Conservation (phyloP, 2,888 invertebrate genomes). For the Scaptomyza flava region DNA sequence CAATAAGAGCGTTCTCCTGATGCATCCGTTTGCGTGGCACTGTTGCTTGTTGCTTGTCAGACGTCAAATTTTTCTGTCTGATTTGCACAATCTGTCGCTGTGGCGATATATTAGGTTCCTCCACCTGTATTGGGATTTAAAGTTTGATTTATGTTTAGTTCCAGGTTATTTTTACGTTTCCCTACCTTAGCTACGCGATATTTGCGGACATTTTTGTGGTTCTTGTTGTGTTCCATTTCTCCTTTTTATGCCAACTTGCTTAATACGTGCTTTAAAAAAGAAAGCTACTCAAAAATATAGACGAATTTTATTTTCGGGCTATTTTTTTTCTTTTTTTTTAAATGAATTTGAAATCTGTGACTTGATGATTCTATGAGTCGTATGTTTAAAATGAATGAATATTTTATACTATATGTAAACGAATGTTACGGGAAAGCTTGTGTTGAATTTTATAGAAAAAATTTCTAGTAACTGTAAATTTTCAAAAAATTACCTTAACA, state of each 20-base stretch:
- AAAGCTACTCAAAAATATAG: too few relatives aligned
- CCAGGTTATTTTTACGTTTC: not conserved
- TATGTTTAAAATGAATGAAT: not conserved
- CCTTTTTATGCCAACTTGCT: not conserved
- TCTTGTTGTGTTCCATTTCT: not conserved
- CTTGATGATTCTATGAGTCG: not conserved
- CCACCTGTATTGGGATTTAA: not conserved
- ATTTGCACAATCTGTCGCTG: not conserved
- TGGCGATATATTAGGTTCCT: not conserved
- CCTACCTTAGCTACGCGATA: not conserved
- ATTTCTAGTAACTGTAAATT: not conserved
- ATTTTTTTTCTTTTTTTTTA: not conserved
- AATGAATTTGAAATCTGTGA: not conserved
- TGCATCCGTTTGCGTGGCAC: not conserved
- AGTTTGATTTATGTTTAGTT: not conserved
- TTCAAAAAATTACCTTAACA: constrained; percentile 30
- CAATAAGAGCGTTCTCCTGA: not conserved
- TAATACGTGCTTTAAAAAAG: too few relatives aligned
- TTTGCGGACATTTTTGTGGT: not conserved
- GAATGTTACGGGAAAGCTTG: not conserved
- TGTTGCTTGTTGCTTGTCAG: not conserved
- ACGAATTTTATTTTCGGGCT: not conserved
- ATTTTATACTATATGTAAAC: not conserved
- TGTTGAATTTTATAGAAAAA: not conserved
- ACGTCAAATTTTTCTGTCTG: not conserved